Conservation (phyloP, 2,888 invertebrate species). For the Xanthia togata region DNA sequence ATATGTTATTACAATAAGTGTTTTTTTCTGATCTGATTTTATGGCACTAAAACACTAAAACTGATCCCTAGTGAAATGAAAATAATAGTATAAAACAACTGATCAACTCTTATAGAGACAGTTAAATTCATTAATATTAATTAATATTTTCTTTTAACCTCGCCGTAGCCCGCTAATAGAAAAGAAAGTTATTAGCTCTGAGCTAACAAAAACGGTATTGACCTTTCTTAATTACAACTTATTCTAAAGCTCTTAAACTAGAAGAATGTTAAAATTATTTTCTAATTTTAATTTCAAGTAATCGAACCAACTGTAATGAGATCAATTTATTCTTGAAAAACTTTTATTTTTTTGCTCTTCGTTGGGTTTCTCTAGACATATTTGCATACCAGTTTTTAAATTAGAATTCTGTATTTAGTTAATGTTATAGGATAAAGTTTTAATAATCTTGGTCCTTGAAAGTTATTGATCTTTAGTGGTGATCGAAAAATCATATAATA, state of each 20-base stretch:
- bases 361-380: constrained; percentile 25
- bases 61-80: background rate
- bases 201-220: constrained; percentile 53
- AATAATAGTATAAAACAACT: background rate
- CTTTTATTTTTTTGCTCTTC: constrained; percentile 45
- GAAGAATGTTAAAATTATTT: constrained; percentile 52
- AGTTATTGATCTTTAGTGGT: background rate
- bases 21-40: background rate
- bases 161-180: constrained; percentile 29
- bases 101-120: background rate
- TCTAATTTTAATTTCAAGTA: constrained; percentile 53
- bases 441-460: background rate
- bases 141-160: constrained; percentile 23
- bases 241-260: constrained; percentile 38
- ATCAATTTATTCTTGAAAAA: constrained; percentile 50
- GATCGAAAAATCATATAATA: background rate
- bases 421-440: constrained; percentile 30
- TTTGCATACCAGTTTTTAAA: constrained; percentile 45
- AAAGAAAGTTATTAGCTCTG: constrained; percentile 54
- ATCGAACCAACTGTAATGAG: constrained; percentile 55
- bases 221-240: constrained; percentile 50
- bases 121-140: constrained; percentile 13
- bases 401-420: constrained; percentile 37
- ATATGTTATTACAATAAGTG: background rate
- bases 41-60: background rate